Conservation (phyloP, 2,888 invertebrate species). For the Eilema depressum region DNA sequence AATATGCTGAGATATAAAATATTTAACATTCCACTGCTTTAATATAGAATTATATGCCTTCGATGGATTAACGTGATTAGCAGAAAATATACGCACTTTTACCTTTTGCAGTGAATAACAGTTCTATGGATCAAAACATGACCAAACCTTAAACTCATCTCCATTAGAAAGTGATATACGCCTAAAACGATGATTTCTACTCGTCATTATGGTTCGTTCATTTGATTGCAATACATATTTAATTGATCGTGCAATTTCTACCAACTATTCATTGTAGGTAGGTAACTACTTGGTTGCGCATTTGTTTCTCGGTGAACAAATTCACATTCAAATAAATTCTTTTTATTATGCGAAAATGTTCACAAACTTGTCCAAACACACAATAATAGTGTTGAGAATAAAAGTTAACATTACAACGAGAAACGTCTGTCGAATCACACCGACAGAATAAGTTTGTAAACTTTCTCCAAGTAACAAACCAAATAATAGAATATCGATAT, state of each 20-base stretch:
- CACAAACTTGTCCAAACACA: not conserved
- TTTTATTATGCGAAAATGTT: not conserved
- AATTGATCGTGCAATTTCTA: not conserved
- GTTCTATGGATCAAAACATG: no score
- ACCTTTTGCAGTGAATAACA: no score
- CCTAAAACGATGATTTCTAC: no score
- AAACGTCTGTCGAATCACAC: not conserved
- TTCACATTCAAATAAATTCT: not conserved
- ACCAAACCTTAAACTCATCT: no score
- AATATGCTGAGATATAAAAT: no score
- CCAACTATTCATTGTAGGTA: no score
- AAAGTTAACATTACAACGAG: not conserved
- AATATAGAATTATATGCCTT: not conserved
- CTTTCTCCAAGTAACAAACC: not conserved
- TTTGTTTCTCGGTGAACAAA: not conserved
- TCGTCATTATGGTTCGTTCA: no score
- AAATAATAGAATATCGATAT: not conserved
- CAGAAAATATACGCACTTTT: not conserved
- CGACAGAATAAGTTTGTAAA: not conserved
- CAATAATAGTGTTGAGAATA: not conserved
- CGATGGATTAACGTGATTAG: not conserved
- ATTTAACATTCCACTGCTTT: not conserved
- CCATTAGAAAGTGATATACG: not conserved
- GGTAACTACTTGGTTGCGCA: not conserved
- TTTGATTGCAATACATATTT: not conserved